Percentiles rank a stretch among this genome's conserved stretches.
phyloP scores from a whole-genome alignment of 92 coral and sea anemone genomes.

The Porites rus region DNA sequence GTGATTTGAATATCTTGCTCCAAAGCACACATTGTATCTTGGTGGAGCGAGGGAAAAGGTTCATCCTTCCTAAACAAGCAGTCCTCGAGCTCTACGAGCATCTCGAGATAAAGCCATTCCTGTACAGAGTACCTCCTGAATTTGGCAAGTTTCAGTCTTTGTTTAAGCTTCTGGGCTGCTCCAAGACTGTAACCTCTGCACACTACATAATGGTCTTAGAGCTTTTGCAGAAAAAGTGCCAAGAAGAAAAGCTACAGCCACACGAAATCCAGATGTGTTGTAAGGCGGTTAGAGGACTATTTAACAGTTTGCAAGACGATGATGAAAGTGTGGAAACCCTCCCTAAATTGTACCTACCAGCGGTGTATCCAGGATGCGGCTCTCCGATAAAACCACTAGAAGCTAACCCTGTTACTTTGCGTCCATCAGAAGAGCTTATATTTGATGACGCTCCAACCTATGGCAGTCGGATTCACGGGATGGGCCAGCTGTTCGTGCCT shows the following conservation, averaged over 20 bases:
- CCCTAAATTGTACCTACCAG: constrained; percentile 58
- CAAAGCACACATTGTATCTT: constrained; percentile 43
- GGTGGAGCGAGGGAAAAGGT: constrained; percentile 52
- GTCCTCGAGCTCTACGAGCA: constrained; percentile 52
- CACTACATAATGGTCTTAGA: constrained; percentile 65
- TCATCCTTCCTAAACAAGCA: constrained; percentile 63
- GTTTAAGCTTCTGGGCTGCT: constrained; percentile 63
- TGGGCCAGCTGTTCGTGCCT: constrained; percentile 31
- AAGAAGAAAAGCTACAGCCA: constrained; percentile 37
- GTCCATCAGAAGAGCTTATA: constrained; percentile 47
- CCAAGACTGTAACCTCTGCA: constrained; percentile 42
- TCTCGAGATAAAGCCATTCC: constrained; percentile 66
- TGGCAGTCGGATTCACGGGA: constrained; percentile 40
- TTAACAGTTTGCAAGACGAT: constrained; percentile 20
- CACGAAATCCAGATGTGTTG: constrained; percentile 48
- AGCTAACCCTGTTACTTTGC: constrained; percentile 20
- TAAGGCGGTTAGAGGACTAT: constrained; percentile 60
- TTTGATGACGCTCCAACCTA: constrained; percentile 66
- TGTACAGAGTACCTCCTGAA: constrained; percentile 61
- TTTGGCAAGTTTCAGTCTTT: constrained; percentile 28
- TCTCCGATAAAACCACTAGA: not conserved
- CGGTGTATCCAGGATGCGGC: not conserved
- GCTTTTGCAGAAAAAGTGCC: constrained; percentile 23
- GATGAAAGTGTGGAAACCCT: not conserved
- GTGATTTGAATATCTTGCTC: not conserved